These are phyloP conservation scores for Arion vulgaris DNA, from an alignment of 1,140 invertebrate genomes.

Conservation along the genomic window DNA sequence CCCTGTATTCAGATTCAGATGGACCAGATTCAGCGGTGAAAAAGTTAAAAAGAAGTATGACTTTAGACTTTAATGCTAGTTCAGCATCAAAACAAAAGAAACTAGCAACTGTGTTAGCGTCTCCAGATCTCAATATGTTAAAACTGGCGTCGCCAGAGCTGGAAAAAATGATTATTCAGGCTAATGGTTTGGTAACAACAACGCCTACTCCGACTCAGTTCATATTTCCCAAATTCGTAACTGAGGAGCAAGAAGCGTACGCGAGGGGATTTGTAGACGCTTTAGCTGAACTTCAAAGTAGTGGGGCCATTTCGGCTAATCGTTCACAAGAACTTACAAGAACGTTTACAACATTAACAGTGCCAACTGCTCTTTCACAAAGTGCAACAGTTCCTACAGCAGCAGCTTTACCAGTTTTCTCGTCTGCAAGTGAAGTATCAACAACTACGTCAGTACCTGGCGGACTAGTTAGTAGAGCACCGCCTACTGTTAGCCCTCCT, in stretches of 20 bases:
- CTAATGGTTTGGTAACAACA: conserved; percentile 81
- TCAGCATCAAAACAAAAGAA: conserved; percentile 65
- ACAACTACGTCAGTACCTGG: conserved; percentile 46
- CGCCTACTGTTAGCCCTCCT: conserved; percentile 17
- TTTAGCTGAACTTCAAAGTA: conserved; percentile 84
- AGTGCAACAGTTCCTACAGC: conserved; percentile 32
- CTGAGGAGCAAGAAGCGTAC: conserved; percentile 93
- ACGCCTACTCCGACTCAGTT: conserved; percentile 83
- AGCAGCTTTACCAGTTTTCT: conserved; percentile 21
- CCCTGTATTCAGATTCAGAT: conserved; percentile 75
- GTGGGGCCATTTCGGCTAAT: conserved; percentile 16
- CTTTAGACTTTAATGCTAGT: conserved; percentile 82
- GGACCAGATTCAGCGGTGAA: conserved; percentile 58
- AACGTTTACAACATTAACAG: conserved; percentile 35
- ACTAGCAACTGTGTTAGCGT: conserved; percentile 76
- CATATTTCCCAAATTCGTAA: conserved; percentile 81
- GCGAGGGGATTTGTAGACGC: conserved; percentile 93
- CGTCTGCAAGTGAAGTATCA: conserved; percentile 25
- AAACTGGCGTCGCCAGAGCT: conserved; percentile 90
- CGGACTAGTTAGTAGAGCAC: conserved; percentile 33
- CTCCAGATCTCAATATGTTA: conserved; percentile 88
- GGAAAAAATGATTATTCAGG: conserved; percentile 85
- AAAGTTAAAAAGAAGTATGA: conserved; percentile 78
- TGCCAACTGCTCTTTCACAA: conserved; percentile 36
- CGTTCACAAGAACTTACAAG: conserved; percentile 21